Evolutionary conservation across 2,797 vertebrate species (phyloP).

Genomic region (Ctenopoma kingsleyae): DNA sequence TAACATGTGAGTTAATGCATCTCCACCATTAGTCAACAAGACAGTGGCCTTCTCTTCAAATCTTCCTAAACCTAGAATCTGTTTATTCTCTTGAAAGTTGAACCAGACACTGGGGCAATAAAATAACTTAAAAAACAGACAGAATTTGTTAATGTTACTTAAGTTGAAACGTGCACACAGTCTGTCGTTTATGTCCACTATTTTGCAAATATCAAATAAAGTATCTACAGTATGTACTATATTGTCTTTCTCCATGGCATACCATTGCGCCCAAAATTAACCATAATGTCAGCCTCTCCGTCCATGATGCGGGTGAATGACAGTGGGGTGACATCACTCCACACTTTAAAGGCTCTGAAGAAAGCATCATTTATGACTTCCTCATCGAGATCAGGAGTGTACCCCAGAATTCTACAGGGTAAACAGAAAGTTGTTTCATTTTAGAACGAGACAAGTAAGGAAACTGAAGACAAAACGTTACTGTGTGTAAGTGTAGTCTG

Average conservation of each 20-base stretch:
- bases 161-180: not conserved
- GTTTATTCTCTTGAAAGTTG: not conserved
- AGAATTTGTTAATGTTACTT: not conserved
- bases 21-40: constrained; percentile 13
- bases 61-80: constrained; percentile 19
- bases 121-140: not conserved
- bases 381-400: constrained; percentile 93
- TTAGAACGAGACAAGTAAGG: constrained; percentile 1
- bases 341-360: constrained; percentile 95
- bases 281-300: constrained; percentile 98
- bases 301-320: constrained; percentile 90
- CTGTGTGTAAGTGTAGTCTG: not conserved
- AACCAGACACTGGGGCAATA: no score
- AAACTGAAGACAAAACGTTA: not conserved
- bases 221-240: not conserved
- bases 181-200: not conserved
- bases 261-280: constrained; percentile 99
- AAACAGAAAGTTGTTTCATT: constrained; percentile 8
- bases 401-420: constrained; percentile 91
- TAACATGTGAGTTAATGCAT: constrained; percentile 14
- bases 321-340: constrained; percentile 95
- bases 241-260: constrained; percentile 46
- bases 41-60: constrained; percentile 27
- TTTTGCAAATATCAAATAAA: not conserved
- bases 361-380: constrained; percentile 96